Conservation (phyloP, 1,140 invertebrate species). For the Atta texana region DNA sequence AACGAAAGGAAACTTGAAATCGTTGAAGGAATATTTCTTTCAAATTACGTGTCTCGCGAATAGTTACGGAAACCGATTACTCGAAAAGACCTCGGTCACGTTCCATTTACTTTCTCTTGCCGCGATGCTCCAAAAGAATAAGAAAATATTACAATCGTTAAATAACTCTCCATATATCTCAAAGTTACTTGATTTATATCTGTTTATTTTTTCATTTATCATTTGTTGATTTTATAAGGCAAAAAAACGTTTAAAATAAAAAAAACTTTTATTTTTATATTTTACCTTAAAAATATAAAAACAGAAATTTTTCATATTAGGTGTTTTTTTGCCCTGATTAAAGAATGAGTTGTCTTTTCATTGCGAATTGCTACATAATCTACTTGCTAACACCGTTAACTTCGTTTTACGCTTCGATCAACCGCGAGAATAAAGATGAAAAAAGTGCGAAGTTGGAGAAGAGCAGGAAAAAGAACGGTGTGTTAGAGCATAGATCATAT, state of each 20-base stretch:
- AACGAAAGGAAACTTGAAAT: conserved; percentile 49
- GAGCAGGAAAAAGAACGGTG: not conserved
- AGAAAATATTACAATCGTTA: conserved; percentile 44
- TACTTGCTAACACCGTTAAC: conserved; percentile 32
- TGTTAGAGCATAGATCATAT: conserved; percentile 48
- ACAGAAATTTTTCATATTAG: not conserved
- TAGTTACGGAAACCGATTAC: conserved; percentile 55
- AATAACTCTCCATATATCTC: conserved; percentile 11
- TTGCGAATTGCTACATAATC: conserved; percentile 30
- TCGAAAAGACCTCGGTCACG: conserved; percentile 49
- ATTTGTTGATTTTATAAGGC: not conserved
- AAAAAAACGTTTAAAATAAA: too few relatives aligned
- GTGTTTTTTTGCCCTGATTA: not conserved
- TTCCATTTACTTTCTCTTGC: conserved; percentile 50
- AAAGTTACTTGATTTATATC: conserved; percentile 20
- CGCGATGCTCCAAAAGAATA: conserved; percentile 44
- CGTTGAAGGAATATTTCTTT: conserved; percentile 58
- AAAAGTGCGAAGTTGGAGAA: not conserved
- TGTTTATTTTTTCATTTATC: not conserved
- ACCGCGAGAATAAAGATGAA: conserved; percentile 31
- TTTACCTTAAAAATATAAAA: not conserved
- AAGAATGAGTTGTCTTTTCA: conserved; percentile 9
- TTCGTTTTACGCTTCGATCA: conserved; percentile 33
- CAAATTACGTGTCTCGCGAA: conserved; percentile 50
- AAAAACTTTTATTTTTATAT: too few relatives aligned